phyloP scores from a whole-genome alignment of 2,797 vertebrate species.

The Enteromius thamalakanensis region DNA sequence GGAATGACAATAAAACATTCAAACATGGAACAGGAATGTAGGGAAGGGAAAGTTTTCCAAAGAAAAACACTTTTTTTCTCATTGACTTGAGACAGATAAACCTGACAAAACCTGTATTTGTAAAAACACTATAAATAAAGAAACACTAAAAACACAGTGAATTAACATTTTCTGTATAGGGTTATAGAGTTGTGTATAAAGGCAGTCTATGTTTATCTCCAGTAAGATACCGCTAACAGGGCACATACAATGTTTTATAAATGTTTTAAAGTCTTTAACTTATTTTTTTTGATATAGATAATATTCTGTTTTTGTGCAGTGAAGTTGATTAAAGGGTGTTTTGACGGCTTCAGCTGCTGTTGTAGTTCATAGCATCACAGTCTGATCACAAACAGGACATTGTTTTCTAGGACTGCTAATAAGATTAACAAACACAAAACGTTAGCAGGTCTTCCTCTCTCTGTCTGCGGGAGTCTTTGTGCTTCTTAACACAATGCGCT shows the following conservation, averaged over 20 bases:
- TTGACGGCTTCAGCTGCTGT: no score
- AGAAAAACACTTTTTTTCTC: no score
- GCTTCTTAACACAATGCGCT: slow-evolving; percentile 40
- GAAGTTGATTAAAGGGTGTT: neutral
- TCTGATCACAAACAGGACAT: slow-evolving; percentile 69
- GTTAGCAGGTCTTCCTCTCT: slow-evolving; percentile 62
- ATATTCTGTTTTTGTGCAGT: neutral
- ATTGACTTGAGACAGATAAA: neutral
- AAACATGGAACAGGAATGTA: no score
- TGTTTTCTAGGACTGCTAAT: slow-evolving; percentile 77
- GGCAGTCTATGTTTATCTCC: neutral
- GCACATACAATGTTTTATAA: no score
- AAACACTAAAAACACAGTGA: no score
- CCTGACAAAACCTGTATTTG: neutral
- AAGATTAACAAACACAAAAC: slow-evolving; percentile 76
- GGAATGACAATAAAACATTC: no score
- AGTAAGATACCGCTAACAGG: no score
- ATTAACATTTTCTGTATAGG: neutral
- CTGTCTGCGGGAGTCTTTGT: slow-evolving; percentile 27
- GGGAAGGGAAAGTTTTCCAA: no score
- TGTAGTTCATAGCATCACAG: slow-evolving; percentile 56
- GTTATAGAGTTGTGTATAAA: no score
- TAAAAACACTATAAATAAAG: no score
- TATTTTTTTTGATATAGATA: no score
- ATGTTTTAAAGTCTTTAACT: no score